Evolutionary conservation across 2,888 invertebrate genomes (phyloP), one percentile per base, ranked within the genome.

Genomic region (Cinara cedri): DNA sequence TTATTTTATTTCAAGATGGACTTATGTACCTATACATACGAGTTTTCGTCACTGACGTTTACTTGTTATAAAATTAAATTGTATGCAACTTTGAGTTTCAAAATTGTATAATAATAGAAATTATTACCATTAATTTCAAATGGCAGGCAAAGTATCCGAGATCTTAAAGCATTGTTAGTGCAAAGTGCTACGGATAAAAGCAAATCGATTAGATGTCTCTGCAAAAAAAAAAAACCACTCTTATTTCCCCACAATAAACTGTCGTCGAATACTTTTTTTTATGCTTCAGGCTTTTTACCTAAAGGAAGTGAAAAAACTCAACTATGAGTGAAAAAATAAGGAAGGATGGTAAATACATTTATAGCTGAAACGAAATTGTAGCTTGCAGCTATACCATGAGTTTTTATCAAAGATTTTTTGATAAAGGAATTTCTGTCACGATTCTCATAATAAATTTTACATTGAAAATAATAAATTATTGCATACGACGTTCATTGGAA

Each of bases 261-360:
- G 70, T 68, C 66, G 57, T 70, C 78, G 49, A 70, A 60, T 49
- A 68, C 68, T 62, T 70, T 78, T 78, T 78, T 78, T 78, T 70
- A 70, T 62, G 44, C 78, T 70, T 51, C 24, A 42, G 13, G 63
- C 51, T 34, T 55, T 57, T 66, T 19, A 19, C 46, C 63, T 6
- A 42, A 70, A 68, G 70, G 76, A 76, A 68, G 66, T 68, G 49
- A 70, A 78, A 66, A 78, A 78, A 70, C 21, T 49, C 70, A 21
- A 42, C 57, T 60, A 16, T 16, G 42, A 60, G 46, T n/a, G 70
- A 68, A 68, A 46, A 70, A 62, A 70, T 49, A 49, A 57, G 68
- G 78, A 3, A 51, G 8, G 46, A 66, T 26, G 55, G 19, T 46
- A 49, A n/a, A 76, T 16, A 46, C 26, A 76, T 78, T 51, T 76